Evolutionary conservation across 2,888 invertebrate genomes (phyloP).

Genomic region (Eupithecia vulgata): DNA sequence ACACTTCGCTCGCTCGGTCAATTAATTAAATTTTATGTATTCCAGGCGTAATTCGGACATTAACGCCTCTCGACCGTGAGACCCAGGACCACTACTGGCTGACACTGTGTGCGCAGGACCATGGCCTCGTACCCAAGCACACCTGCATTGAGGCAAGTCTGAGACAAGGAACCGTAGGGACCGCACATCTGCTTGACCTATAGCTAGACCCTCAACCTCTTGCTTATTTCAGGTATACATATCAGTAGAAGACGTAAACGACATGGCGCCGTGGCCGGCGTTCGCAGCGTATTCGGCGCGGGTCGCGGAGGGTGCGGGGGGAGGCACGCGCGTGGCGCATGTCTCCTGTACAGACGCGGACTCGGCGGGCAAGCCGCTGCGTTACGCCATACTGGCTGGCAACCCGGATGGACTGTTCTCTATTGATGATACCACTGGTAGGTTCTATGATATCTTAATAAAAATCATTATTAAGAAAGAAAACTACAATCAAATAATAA

Average conservation of each 20-base stretch:
- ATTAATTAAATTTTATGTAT: not conserved
- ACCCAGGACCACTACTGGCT: slow-evolving; percentile 95
- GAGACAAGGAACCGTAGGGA: too few species aligned
- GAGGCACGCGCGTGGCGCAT: slow-evolving; percentile 88
- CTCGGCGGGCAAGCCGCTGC: slow-evolving; percentile 86
- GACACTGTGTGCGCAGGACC: slow-evolving; percentile 96
- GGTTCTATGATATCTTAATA: not conserved
- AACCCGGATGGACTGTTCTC: slow-evolving; percentile 96
- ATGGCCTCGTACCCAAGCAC: slow-evolving; percentile 93
- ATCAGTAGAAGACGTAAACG: slow-evolving; percentile 95
- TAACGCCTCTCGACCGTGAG: slow-evolving; percentile 94
- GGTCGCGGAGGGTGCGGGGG: slow-evolving; percentile 89
- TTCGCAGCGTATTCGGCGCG: slow-evolving; percentile 93
- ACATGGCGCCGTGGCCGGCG: slow-evolving; percentile 95
- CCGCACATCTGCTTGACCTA: too few species aligned
- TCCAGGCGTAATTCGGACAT: slow-evolving; percentile 91
- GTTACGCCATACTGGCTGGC: slow-evolving; percentile 94
- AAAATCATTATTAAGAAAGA: too few species aligned
- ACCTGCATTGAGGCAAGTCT: slow-evolving; percentile 90
- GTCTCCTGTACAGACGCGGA: slow-evolving; percentile 93
- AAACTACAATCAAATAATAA: too few species aligned
- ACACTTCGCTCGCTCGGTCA: too few species aligned
- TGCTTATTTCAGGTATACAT: slow-evolving; percentile 64
- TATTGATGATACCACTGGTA: slow-evolving; percentile 93
- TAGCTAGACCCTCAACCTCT: not conserved